Base-by-base conservation (phyloP, 2,797 vertebrate species). In the Chelonia mydas region DNA sequence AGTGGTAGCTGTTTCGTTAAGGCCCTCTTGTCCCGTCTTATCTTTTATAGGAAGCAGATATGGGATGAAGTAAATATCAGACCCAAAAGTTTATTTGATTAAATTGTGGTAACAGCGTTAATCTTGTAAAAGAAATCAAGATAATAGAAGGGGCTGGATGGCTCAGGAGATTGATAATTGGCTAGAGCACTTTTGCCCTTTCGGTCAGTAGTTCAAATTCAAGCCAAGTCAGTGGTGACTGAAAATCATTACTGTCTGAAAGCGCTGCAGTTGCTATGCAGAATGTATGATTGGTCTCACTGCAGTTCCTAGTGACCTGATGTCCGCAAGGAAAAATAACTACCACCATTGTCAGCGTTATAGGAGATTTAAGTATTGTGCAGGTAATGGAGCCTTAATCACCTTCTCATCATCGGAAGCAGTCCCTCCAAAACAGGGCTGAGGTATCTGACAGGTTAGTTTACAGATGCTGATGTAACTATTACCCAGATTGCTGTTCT, bases 181-280 rank as follows among this genome's bases (percentile, higher is more conserved):
- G 72, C 93, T 94, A 94, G 90, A 95, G 93, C 90, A 85, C 93
- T 96, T 94, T 92, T 97, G 96, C 95, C 94, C 95, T 95, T 94
- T 94, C 79, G 92, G 94, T 87, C 0, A 0, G 83, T 90, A 95
- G 95, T 89, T 96, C 93, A 94, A 87, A 89, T 50, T 96, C 89
- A 82, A 94, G 89, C 87, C 83, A 95, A 93, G 90, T 31, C 89
- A 81, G 57, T 80, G 86, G 68, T 96, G 95, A 95, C 93, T 95
- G 93, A 96, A 97, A 97, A 97, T 97, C 95, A 88, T 96, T 97
- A 89, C 53, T 95, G 33, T 41, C 81, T 85, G 87, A 88, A 90
- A 94, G 87, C 17, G 72, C 45, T 61, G 53, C 88, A 94, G 86
- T 92, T 96, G 92, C 92, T 51, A 5, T 87, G 92, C 93, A 89